These are phyloP conservation scores for Pseudanteris insignis DNA, from an alignment of 2,888 invertebrate genomes.

Conservation along the genomic window DNA sequence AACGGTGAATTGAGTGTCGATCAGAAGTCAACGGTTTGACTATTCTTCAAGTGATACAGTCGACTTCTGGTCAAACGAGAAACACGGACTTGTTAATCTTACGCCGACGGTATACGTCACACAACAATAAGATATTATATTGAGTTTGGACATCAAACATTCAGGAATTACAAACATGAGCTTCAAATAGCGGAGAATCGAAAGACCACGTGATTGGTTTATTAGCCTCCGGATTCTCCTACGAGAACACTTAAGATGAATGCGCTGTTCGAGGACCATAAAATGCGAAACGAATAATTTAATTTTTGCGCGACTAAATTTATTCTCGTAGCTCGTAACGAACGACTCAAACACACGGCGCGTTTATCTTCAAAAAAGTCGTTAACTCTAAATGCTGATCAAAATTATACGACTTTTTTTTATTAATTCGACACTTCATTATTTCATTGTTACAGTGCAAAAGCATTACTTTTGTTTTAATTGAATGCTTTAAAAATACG, in stretches of 20 bases:
- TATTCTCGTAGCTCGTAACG: slow-evolving; percentile 1
- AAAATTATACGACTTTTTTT: too few species aligned
- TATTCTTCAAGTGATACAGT: background rate
- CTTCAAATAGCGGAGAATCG: slow-evolving; percentile 24
- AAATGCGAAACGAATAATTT: slow-evolving; percentile 21
- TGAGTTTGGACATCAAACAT: slow-evolving; percentile 42
- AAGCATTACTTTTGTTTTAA: too few species aligned
- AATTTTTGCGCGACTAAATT: slow-evolving; percentile 10
- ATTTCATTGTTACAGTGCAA: too few species aligned
- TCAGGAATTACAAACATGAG: slow-evolving; percentile 40
- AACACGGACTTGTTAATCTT: slow-evolving; percentile 21
- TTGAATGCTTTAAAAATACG: too few species aligned
- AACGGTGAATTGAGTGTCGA: too few species aligned
- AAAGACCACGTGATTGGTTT: slow-evolving; percentile 8
- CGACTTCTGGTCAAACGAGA: slow-evolving; percentile 25
- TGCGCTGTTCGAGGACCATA: slow-evolving; percentile 19
- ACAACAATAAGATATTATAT: slow-evolving; percentile 41
- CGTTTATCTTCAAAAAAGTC: too few species aligned
- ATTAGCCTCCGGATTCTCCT: slow-evolving; percentile 20
- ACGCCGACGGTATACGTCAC: slow-evolving; percentile 32
- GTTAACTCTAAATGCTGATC: too few species aligned
- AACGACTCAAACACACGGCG: too few species aligned
- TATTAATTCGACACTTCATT: too few species aligned
- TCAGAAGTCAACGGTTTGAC: too few species aligned
- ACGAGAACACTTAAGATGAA: slow-evolving; percentile 40